A percentile compares a stretch with the other conserved stretches of the same genome.
These are phyloP conservation scores for Trematomus bernacchii DNA, from an alignment of 2,797 vertebrate species.

Conservation along the genomic window DNA sequence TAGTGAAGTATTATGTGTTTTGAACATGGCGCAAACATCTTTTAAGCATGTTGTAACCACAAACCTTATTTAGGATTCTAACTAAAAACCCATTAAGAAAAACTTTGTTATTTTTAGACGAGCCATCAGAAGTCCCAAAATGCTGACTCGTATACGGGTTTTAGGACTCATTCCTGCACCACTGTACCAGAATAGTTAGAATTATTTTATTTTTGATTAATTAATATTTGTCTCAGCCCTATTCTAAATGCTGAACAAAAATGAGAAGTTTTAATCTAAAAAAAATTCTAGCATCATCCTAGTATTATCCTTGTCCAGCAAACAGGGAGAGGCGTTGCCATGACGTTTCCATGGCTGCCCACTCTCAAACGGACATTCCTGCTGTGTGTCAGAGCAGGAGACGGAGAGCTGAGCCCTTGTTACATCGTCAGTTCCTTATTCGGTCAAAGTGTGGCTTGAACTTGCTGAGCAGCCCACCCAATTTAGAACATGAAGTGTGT, in stretches of 20 bases:
- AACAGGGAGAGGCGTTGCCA: constrained; percentile 46
- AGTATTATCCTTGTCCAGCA: constrained; percentile 42
- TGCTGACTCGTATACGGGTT: too few relatives aligned
- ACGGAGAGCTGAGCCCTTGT: constrained; percentile 54
- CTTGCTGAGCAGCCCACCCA: constrained; percentile 72
- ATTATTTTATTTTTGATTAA: neutral
- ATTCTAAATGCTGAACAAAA: neutral
- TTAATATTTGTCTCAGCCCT: neutral
- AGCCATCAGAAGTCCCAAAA: too few relatives aligned
- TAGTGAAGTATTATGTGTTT: too few relatives aligned
- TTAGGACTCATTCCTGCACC: too few relatives aligned
- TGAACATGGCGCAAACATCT: too few relatives aligned
- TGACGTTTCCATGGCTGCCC: constrained; percentile 64
- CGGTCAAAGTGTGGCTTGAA: constrained; percentile 82
- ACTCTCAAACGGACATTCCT: constrained; percentile 74
- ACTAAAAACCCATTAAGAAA: neutral
- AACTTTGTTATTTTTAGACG: neutral
- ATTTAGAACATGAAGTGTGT: constrained; percentile 78
- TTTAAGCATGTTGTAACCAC: too few relatives aligned
- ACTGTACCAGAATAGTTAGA: too few relatives aligned
- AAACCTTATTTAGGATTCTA: too few relatives aligned
- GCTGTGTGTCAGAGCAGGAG: constrained; percentile 58
- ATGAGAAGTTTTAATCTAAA: neutral
- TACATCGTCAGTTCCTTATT: constrained; percentile 81
- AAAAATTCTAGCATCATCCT: neutral